A percentile compares a stretch with the other conserved stretches of the same genome.
Conservation (phyloP, 2,888 invertebrate genomes). For the Prosopocoilus inquinatus region DNA sequence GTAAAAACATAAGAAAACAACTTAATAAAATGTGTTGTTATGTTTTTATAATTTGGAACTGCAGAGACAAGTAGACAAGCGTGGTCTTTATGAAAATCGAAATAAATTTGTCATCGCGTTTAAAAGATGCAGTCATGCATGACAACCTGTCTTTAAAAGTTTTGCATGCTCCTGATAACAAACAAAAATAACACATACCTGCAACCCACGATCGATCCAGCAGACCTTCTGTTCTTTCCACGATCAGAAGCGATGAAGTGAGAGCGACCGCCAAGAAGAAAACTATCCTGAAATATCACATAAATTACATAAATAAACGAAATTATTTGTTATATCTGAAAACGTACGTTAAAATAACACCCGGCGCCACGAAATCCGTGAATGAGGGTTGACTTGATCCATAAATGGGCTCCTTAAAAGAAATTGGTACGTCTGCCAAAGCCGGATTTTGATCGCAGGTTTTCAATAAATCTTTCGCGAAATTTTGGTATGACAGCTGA, state of each 20-base stretch:
- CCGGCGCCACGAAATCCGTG: slow-evolving; percentile 94
- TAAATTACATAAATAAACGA: slow-evolving; percentile 7
- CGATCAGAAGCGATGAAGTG: slow-evolving; percentile 88
- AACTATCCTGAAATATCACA: slow-evolving; percentile 70
- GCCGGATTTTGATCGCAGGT: slow-evolving; percentile 79
- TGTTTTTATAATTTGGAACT: too few relatives aligned
- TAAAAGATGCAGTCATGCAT: too few relatives aligned
- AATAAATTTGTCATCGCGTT: too few relatives aligned
- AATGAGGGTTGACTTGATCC: slow-evolving; percentile 88
- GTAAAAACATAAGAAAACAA: too few relatives aligned
- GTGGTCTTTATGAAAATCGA: too few relatives aligned
- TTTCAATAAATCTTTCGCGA: slow-evolving; percentile 71
- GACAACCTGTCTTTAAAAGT: too few relatives aligned
- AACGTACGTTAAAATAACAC: slow-evolving; percentile 88
- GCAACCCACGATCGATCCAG: slow-evolving; percentile 93
- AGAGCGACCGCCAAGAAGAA: slow-evolving; percentile 95
- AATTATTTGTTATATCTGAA: not conserved
- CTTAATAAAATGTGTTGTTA: too few relatives aligned
- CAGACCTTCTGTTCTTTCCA: slow-evolving; percentile 87
- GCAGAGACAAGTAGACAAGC: too few relatives aligned
- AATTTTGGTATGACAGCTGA: slow-evolving; percentile 81
- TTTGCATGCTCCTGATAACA: too few relatives aligned
- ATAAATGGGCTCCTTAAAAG: slow-evolving; percentile 86
- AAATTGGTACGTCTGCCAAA: slow-evolving; percentile 84
- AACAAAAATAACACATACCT: slow-evolving; percentile 45